Base-by-base conservation (phyloP, 1,140 invertebrate genomes). In the Pteromalus puparum region DNA sequence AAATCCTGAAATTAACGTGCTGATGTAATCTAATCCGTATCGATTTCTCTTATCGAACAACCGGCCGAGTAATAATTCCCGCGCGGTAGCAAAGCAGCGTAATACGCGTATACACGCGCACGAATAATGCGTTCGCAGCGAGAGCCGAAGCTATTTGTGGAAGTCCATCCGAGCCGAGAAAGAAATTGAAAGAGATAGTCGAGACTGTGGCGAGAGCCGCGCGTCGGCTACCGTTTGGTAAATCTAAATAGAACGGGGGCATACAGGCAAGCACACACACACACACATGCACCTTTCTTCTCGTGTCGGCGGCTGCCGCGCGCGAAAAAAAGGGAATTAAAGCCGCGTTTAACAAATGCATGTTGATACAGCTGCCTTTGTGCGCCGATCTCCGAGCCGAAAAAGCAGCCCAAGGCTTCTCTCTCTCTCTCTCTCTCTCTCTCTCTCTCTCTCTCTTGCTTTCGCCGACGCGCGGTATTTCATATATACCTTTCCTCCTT, bases 281-380 rank as follows among this genome's bases (percentile, higher is more conserved):
- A 61, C 53, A 61, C 53, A 61, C 53, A 21, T 21, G 28, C 21
- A 72, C 79, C 42, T 81, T 81, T 53, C 70, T 81, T 73, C 80
- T 38, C 53, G 13, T 26, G 72, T 61, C 53, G 53, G 53, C 53
- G 21, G 15, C 48, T 5, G 18, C 21, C 67, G 70, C 30, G 78
- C 46, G 30, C 30, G 30, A 34, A 61, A 61, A 61, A 61, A 61
- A 61, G 86, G 87, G 87, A 86, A 87, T 88, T 88, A 79, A 86
- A 88, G 86, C 88, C 78, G 83, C 77, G 86, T 88, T 89, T 88
- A 89, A 90, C 87, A 89, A 89, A 90, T 89, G 89, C 87, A 85
- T 89, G 90, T 92, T 91, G 89, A 89, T 90, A 90, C 90, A 92
- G 90, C 91, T 91, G 90, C 87, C 87, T 90, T 89, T 88, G 87